A percentile compares a stretch with the other conserved stretches of the same genome.
phyloP scores from a whole-genome alignment of 2,888 invertebrate genomes.

The Cheiracanthium punctorium region DNA sequence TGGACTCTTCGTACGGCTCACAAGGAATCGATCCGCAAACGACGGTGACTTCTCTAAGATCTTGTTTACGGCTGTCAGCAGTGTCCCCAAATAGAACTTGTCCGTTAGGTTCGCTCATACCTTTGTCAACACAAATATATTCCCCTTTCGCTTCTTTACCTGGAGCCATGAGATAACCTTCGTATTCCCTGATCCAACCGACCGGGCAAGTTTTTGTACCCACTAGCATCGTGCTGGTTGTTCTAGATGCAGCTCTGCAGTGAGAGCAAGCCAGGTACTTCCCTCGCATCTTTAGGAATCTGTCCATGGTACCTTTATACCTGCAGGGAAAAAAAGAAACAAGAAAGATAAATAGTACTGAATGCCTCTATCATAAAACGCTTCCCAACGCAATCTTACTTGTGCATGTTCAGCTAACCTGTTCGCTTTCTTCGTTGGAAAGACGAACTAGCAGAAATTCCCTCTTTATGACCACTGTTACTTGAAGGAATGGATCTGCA shows the following conservation, averaged over 20 bases:
- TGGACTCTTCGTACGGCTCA: conserved; percentile 15
- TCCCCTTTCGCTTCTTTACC: conserved; percentile 21
- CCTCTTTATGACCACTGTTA: too few relatives aligned
- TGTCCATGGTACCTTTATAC: conserved; percentile 25
- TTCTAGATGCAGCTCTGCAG: conserved; percentile 18
- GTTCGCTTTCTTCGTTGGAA: too few relatives aligned
- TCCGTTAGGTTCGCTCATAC: neutral
- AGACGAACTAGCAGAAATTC: too few relatives aligned
- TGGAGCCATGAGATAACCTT: conserved; percentile 52
- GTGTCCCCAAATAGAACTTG: conserved; percentile 24
- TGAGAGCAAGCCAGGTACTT: conserved; percentile 33
- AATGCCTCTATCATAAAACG: too few relatives aligned
- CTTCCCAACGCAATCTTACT: too few relatives aligned
- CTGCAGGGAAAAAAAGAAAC: conserved; percentile 8
- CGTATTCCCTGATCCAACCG: conserved; percentile 53
- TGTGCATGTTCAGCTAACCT: too few relatives aligned
- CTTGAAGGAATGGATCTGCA: too few relatives aligned
- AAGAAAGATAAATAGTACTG: neutral
- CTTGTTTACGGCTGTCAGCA: neutral
- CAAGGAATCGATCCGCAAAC: conserved; percentile 44
- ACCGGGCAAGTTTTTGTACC: conserved; percentile 27
- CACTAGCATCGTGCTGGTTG: neutral
- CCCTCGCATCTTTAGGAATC: neutral
- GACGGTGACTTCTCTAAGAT: conserved; percentile 34
- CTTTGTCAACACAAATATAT: conserved; percentile 49